Base-by-base conservation (phyloP, 2,797 vertebrate genomes). In the Xiphophorus birchmanni region DNA sequence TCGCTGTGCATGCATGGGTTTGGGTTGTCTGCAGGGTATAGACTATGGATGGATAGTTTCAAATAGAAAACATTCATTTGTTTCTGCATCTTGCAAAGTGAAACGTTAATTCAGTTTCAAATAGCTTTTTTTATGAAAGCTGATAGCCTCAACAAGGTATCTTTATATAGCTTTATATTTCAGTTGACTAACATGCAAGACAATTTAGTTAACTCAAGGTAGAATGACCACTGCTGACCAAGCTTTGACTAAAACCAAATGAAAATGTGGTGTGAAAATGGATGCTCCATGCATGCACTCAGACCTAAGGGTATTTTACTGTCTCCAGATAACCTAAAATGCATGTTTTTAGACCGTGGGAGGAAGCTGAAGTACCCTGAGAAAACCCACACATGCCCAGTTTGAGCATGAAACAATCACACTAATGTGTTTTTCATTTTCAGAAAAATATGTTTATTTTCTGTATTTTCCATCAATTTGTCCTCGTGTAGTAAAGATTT, bases 331-430 rank as follows among this genome's bases (percentile, higher is more conserved):
- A 47, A 45, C 26, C 69, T 47, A 47, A 72, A 72, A 47, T 29
- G 6, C 42, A 17, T n/a, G 26, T 29, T 72, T 72, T 71, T 72
- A 40, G 12, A 45, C 26, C 8, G 69, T 72, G 42, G 42, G 26
- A 45, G 69, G 69, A 72, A 45, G 69, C 69, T 45, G 42, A 45
- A 29, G 69, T 72, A 72, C 69, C 42, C 42, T n/a, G 42, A 72
- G 69, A 47, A 45, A 45, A 72, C 42, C 69, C 42, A 72, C 69
- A 72, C 69, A 72, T 17, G 42, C 42, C 26, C 26, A 72, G 42
- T 72, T 72, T 47, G 26, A 45, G 44, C 42, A 72, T 29, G n/a
- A 13, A 72, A 47, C 11, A 45, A 47, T 6, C 13, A 9, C 40
- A 44, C 10, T 44, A 44, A 71, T 71, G 42, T 72, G 5, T 47